Conservation (phyloP, 2,113 vertebrate species). For the Otolemur garnettii region DNA sequence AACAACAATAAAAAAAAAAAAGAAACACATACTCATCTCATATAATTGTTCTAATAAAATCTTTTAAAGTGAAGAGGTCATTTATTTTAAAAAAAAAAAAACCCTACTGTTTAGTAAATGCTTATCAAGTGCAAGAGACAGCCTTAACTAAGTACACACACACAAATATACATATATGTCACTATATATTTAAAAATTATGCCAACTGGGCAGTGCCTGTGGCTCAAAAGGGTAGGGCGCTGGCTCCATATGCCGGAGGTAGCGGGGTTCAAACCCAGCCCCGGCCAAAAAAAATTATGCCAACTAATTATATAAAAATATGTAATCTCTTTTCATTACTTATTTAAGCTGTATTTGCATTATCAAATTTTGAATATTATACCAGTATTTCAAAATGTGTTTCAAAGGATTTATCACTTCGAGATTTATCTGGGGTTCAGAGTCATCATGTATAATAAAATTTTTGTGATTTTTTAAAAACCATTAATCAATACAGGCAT, state of each 20-base stretch:
- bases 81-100: not conserved
- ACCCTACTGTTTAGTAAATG: constrained; percentile 29
- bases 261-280: no score
- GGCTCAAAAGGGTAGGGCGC: no score
- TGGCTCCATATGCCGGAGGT: no score
- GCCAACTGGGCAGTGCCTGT: not conserved
- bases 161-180: not conserved
- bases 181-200: constrained; percentile 6
- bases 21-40: not conserved
- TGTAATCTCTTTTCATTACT: not conserved
- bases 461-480: not conserved
- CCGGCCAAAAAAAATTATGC: not conserved
- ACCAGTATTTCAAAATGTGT: not conserved
- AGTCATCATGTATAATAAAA: constrained; percentile 1
- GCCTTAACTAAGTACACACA: not conserved
- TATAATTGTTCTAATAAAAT: constrained; percentile 36
- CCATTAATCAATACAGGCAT: not conserved
- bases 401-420: constrained; percentile 25
- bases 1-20: not conserved
- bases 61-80: not conserved
- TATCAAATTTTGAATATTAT: constrained; percentile 14
- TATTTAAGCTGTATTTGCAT: not conserved
- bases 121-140: not conserved
- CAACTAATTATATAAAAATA: not conserved
- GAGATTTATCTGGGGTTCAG: not conserved